phyloP scores from a whole-genome alignment of 53 echinoderm and acorn worm species.

The Astropecten irregularis region DNA sequence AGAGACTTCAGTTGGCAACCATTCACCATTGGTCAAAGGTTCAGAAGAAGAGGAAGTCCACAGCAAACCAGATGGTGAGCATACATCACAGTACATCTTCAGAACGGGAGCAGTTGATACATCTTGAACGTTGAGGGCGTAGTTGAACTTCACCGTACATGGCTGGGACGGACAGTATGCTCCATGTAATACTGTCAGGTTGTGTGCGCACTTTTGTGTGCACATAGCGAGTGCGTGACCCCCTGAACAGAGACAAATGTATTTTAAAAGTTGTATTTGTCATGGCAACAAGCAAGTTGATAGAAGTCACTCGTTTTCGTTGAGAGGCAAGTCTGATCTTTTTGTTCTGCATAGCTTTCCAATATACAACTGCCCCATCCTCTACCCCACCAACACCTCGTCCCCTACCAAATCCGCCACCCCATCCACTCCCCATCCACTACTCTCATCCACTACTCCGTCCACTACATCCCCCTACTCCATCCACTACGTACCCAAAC shows the following conservation, averaged over 20 bases:
- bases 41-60: background rate
- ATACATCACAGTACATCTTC: background rate
- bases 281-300: no score
- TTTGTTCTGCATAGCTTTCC: no score
- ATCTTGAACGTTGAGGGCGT: constrained; percentile 8
- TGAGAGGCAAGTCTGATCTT: no score
- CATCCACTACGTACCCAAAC: no score
- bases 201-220: background rate
- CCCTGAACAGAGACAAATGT: background rate
- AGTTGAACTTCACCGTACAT: constrained; percentile 16
- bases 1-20: background rate
- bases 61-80: background rate
- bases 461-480: no score
- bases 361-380: no score
- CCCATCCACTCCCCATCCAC: no score
- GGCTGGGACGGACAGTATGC: background rate
- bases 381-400: background rate
- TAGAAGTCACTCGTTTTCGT: no score
- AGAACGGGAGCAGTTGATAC: background rate
- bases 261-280: no score
- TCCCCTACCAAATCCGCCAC: no score
- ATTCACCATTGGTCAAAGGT: constrained; percentile 3
- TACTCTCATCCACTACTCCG: no score
- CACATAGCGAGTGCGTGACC: background rate
- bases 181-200: background rate